These are phyloP conservation scores for Pseudorasbora parva DNA, from an alignment of 2,113 vertebrate genomes.

Conservation along the genomic window DNA sequence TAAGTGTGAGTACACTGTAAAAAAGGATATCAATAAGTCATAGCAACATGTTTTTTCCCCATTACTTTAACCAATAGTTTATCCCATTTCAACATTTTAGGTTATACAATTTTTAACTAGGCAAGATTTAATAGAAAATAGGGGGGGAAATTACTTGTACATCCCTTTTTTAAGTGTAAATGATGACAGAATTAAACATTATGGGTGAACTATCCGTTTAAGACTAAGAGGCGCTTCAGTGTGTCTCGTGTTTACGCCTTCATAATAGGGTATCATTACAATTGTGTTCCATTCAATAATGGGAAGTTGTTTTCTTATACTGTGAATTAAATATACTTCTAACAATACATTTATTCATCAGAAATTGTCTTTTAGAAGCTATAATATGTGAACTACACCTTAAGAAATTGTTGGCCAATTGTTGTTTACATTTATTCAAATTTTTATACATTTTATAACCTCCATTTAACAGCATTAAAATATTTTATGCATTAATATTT, in stretches of 20 bases:
- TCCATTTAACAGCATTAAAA: slow-evolving; percentile 18
- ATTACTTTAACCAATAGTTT: too few species aligned
- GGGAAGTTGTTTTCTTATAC: not conserved
- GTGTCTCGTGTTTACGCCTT: not conserved
- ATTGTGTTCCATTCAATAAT: not conserved
- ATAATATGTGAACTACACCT: not conserved
- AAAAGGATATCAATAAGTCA: not conserved
- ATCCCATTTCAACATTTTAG: too few species aligned
- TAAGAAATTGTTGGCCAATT: not conserved
- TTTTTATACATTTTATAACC: not conserved
- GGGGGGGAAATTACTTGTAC: too few species aligned
- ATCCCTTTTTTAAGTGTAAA: too few species aligned
- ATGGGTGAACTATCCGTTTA: not conserved
- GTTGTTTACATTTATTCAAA: slow-evolving; percentile 2
- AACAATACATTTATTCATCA: not conserved
- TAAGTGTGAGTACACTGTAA: too few species aligned
- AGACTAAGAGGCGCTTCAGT: not conserved
- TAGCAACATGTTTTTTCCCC: too few species aligned
- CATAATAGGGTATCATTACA: not conserved
- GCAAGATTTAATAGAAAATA: too few species aligned
- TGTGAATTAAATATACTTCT: not conserved
- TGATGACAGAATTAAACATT: not conserved
- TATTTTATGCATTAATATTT: not conserved
- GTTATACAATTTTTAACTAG: too few species aligned
- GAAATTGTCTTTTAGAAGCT: not conserved